Evolutionary conservation across 2,888 invertebrate species (phyloP), one percentile per base, ranked within the genome.

Genomic region (Apodemia mormo): DNA sequence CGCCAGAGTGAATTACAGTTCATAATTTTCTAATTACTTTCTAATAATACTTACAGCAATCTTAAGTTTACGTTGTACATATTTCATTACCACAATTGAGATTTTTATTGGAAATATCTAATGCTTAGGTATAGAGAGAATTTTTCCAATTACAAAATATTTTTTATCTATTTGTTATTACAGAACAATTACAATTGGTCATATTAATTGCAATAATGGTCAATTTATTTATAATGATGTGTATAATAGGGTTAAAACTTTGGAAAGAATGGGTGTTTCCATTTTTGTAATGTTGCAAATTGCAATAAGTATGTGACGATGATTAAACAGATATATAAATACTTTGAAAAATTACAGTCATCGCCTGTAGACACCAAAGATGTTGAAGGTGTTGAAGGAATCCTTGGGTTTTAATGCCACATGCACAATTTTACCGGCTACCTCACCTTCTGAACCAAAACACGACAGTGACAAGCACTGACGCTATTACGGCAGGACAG

Each of bases 11-110:
- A 88, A 92, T 89, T 92, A 92, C 85, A 88, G 12, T 49, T 88
- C 88, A 88, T 89, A 89, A 83, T 90, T 89, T 80, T 85, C 93
- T 92, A 93, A 87, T 92, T 92, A 91, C 81, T 80, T 84, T 89
- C 93, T 93, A 93, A 89, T 93, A 93, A 93, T 93, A 93, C 93
- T 93, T 92, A 92, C 90, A 92, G 88, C 89, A 88, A 93, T 87
- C 92, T 90, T 93, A 92, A 80, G 85, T 79, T 87, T 91, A 85
- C 80, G 86, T 92, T 93, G 93, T 93, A 92, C 93, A 92, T 88
- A 89, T 83, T 88, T 89, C 87, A 87, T 90, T 90, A 92, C 89
- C 91, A 92, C 89, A 91, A 89, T 91, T 92, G 92, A 92, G 92
- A 92, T 93, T 93, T 84, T 85, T 82, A 72, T 82, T 85, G 83